A percentile compares a stretch with the other conserved stretches of the same genome.
phyloP scores from a whole-genome alignment of 23 tunicate genomes.

The Ciona savignyi region DNA sequence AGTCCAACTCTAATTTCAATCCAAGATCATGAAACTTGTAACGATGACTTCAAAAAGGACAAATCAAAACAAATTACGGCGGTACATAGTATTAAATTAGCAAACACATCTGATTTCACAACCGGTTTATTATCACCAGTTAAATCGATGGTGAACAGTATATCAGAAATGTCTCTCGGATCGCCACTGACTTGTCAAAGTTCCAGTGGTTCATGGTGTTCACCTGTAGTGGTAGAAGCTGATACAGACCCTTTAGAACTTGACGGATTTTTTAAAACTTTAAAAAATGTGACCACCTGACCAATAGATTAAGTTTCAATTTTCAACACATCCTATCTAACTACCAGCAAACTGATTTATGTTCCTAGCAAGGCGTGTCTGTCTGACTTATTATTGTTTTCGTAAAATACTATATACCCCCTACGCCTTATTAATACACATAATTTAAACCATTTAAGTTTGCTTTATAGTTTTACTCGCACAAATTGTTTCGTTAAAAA shows the following conservation, averaged over 20 bases:
- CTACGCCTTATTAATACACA: too few relatives aligned
- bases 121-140: conserved; percentile 33
- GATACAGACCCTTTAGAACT: conserved; percentile 71
- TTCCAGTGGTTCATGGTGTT: conserved; percentile 63
- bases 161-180: conserved; percentile 65
- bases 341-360: too few relatives aligned
- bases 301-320: too few relatives aligned
- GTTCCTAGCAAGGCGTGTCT: too few relatives aligned
- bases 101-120: not conserved
- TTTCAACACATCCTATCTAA: too few relatives aligned
- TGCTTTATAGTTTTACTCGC: too few relatives aligned
- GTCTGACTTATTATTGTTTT: too few relatives aligned
- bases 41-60: not conserved
- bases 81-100: not conserved
- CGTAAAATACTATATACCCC: too few relatives aligned
- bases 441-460: too few relatives aligned
- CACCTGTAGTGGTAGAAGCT: conserved; percentile 8
- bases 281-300: conserved; percentile 38
- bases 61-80: not conserved
- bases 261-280: conserved; percentile 71
- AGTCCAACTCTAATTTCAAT: conserved; percentile 11
- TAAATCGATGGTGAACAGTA: conserved; percentile 69
- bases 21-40: not conserved
- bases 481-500: too few relatives aligned
- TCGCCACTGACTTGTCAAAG: conserved; percentile 16